Evolutionary conservation across 2,797 vertebrate species (phyloP).

Genomic region (Chiroxiphia lanceolata): DNA sequence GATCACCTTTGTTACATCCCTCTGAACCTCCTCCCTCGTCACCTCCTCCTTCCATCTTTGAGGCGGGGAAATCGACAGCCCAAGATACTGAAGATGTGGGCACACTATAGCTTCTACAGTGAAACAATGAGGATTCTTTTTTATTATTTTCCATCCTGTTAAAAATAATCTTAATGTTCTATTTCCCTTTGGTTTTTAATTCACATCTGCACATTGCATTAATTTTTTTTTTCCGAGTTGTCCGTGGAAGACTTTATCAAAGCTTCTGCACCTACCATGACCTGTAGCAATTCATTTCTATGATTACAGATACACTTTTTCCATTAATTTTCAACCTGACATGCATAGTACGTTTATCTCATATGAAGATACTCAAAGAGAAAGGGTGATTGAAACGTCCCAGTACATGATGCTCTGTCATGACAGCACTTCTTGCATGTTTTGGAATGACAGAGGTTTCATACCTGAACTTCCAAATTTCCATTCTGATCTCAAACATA

Average conservation of each 20-base stretch:
- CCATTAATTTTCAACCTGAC: not conserved
- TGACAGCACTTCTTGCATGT: not conserved
- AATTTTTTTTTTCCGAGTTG: not conserved
- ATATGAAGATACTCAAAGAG: not conserved
- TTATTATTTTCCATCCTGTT: not conserved
- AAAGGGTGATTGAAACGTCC: not conserved
- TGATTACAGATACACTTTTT: not conserved
- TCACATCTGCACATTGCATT: not conserved
- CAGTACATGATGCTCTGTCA: not conserved
- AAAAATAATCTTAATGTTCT: not conserved
- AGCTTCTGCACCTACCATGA: not conserved
- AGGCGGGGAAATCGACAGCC: not conserved
- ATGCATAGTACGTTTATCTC: not conserved
- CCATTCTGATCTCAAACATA: not conserved
- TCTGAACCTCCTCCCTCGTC: rapidly evolving
- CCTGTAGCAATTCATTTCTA: not conserved
- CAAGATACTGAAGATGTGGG: not conserved
- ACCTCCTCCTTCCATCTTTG: not conserved
- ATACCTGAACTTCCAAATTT: not conserved
- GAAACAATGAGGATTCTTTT: not conserved
- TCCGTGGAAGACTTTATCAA: not conserved
- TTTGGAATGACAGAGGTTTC: not conserved
- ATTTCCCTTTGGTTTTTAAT: not conserved
- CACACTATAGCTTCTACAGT: not conserved
- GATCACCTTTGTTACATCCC: not conserved